Evolutionary conservation across 2,113 vertebrate genomes (phyloP).

Genomic region (Cyanistes caeruleus): DNA sequence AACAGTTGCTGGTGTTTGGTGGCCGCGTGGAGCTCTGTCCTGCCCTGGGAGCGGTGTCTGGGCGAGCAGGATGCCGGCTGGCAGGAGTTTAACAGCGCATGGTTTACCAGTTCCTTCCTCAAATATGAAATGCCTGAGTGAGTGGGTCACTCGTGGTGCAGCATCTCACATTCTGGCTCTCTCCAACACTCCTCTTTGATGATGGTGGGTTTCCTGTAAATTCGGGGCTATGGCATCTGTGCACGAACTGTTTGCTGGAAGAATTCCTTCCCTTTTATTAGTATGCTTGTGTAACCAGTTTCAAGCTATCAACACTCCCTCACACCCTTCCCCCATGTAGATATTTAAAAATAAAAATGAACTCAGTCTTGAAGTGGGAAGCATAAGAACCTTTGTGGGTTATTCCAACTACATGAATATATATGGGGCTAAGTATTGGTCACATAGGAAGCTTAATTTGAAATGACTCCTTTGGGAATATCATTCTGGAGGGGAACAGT

Average conservation of each 20-base stretch:
- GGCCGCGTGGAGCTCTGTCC: no score
- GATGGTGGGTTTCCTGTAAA: neutral
- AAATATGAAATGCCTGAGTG: fast-evolving
- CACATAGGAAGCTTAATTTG: neutral
- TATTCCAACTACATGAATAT: neutral
- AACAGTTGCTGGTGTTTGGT: no score
- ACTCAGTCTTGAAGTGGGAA: neutral
- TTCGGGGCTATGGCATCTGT: neutral
- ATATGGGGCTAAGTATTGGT: neutral
- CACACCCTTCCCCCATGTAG: neutral
- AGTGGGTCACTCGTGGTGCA: neutral
- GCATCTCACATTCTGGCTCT: neutral
- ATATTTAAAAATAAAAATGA: neutral
- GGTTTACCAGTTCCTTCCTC: neutral
- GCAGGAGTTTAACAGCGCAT: fast-evolving
- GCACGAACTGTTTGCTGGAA: neutral
- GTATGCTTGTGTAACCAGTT: neutral
- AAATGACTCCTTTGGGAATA: neutral
- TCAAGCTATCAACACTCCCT: neutral
- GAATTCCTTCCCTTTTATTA: neutral
- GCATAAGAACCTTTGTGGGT: neutral
- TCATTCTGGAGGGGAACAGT: neutral
- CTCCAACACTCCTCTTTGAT: neutral
- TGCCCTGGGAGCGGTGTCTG: neutral
- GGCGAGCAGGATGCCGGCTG: neutral